A percentile compares a stretch with the other conserved stretches of the same genome.
Evolutionary conservation across 1,140 invertebrate genomes (phyloP).

Genomic region (Sweltsa coloradensis): DNA sequence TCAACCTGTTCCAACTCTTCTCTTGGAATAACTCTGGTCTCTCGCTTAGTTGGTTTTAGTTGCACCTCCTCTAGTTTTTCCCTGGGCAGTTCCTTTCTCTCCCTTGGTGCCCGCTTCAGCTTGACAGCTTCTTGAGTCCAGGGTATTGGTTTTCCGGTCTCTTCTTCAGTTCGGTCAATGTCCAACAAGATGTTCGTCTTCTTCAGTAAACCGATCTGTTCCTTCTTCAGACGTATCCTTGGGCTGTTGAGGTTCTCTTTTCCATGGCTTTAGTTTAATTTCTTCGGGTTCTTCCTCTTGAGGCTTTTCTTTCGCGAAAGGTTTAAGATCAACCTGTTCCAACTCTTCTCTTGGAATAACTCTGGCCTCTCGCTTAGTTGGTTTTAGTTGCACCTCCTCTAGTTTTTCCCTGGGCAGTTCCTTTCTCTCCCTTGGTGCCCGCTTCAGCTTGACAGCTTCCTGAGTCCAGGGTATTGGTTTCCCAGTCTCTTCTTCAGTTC

Average conservation of each 20-base stretch:
- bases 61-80: slow-evolving; percentile 28
- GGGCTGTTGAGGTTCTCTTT: too few relatives aligned
- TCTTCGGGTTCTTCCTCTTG: too few relatives aligned
- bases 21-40: slow-evolving; percentile 15
- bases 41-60: slow-evolving; percentile 36
- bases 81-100: slow-evolving; percentile 29
- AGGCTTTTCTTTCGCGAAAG: slow-evolving; percentile 21
- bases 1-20: slow-evolving; percentile 17
- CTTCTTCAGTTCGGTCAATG: slow-evolving; percentile 30
- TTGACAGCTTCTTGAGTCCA: slow-evolving; percentile 31
- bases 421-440: slow-evolving; percentile 24
- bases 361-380: slow-evolving; percentile 25
- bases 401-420: slow-evolving; percentile 29
- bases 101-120: slow-evolving; percentile 26
- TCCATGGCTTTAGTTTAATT: too few relatives aligned
- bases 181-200: slow-evolving; percentile 4
- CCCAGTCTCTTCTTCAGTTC: slow-evolving; percentile 17
- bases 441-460: slow-evolving; percentile 34
- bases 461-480: slow-evolving; percentile 33
- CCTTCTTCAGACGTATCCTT: too few relatives aligned
- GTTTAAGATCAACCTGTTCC: slow-evolving; percentile 20
- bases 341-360: slow-evolving; percentile 15
- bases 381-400: slow-evolving; percentile 32
- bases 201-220: too few relatives aligned
- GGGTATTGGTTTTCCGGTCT: slow-evolving; percentile 24